These are phyloP conservation scores for Adoxophyes honmai DNA, from an alignment of 1,140 invertebrate genomes.

Conservation along the genomic window DNA sequence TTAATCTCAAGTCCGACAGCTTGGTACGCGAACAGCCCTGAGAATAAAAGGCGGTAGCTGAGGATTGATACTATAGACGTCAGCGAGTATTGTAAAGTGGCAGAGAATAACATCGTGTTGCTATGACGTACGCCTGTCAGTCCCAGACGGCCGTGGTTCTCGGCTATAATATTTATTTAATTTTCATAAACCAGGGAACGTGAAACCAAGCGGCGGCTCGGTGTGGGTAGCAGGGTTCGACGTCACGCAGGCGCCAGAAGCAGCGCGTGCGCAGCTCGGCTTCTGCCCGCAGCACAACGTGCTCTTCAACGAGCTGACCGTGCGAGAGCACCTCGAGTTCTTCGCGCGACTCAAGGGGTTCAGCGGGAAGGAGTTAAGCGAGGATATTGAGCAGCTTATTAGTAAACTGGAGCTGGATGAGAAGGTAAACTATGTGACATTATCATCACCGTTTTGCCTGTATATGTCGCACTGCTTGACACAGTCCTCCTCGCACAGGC, in stretches of 20 bases:
- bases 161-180: too few relatives aligned
- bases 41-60: too few relatives aligned
- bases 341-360: slow-evolving; percentile 89
- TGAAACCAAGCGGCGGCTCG: slow-evolving; percentile 79
- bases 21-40: too few relatives aligned
- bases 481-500: too few relatives aligned
- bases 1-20: too few relatives aligned
- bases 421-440: slow-evolving; percentile 52
- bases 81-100: too few relatives aligned
- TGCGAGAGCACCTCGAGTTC: slow-evolving; percentile 93
- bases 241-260: slow-evolving; percentile 75
- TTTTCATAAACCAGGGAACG: slow-evolving; percentile 53
- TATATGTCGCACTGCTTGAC: too few relatives aligned
- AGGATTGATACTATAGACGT: too few relatives aligned
- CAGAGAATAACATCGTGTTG: too few relatives aligned
- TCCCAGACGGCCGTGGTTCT: too few relatives aligned
- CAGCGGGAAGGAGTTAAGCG: slow-evolving; percentile 62
- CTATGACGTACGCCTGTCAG: too few relatives aligned
- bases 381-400: slow-evolving; percentile 73
- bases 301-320: slow-evolving; percentile 93
- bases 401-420: slow-evolving; percentile 57
- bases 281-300: slow-evolving; percentile 98
- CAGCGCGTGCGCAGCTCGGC: slow-evolving; percentile 84
- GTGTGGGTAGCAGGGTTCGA: slow-evolving; percentile 84
- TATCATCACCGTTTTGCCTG: too few relatives aligned